Base-by-base conservation (phyloP, 2,888 invertebrate genomes). In the Andrena minutula region DNA sequence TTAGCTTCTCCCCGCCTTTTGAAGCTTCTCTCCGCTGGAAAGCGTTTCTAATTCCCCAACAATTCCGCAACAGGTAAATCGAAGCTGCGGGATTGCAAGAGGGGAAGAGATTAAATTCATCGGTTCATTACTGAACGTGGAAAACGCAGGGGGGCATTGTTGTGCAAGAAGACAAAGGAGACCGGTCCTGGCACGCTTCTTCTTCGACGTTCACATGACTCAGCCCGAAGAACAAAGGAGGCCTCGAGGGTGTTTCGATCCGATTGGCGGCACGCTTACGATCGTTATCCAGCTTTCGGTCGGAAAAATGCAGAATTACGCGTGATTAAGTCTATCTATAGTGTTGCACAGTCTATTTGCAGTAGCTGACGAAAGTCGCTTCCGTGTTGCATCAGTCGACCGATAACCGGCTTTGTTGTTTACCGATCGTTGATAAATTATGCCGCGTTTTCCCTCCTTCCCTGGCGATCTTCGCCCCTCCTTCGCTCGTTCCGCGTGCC, bases 331-430 rank as follows among this genome's bases (percentile, higher is more conserved):
- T 81, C 80, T 88, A 83, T 88, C 85, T 79, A 70, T 72, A 80
- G 78, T 83, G 56, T 49, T 47, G 75, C 51, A 75, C 75, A 79
- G 75, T 88, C 87, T 87, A 87, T 89, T 88, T 89, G 84, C 78
- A 75, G 81, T 68, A 85, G 88, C 91, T 93, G 93, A 93, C 91
- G 93, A 93, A 93, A 93, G 85, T 79, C 82, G 88, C 86, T 91
- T 87, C 92, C 92, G 91, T 89, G 87, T 93, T 93, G 92, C 93
- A 90, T 92, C 92, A 92, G 91, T 85, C 89, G 71, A 68, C 56
- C 78, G 86, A 86, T 88, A 90, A 89, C 75, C 66, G 75, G 70
- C 77, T 82, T 79, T 79, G 83, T 88, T 86, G 82, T 89, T 87
- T 89, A 83, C 86, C 85, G 89, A 89, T 89, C 82, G 75, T 79